phyloP scores from a whole-genome alignment of 2,113 vertebrate species.

The human region DNA sequence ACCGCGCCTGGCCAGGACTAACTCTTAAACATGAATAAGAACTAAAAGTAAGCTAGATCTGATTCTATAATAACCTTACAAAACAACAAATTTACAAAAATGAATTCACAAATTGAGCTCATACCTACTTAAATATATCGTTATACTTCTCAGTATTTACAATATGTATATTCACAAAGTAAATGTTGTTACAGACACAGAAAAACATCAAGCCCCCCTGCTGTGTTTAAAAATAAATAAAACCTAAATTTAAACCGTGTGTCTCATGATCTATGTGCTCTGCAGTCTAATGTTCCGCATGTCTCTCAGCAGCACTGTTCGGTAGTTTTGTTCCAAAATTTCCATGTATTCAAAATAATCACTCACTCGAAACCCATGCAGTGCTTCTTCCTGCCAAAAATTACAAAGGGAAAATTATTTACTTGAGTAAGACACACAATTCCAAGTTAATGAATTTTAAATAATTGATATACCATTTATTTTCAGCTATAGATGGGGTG shows the following conservation, averaged over 20 bases:
- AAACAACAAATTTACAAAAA: slow-evolving; percentile 59
- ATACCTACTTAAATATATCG: slow-evolving; percentile 42
- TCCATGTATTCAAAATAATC: slow-evolving; percentile 94
- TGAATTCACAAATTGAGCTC: slow-evolving; percentile 27
- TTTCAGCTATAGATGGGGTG: background rate
- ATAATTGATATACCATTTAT: slow-evolving; percentile 23
- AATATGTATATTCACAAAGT: slow-evolving; percentile 53
- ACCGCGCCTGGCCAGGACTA: rapidly evolving
- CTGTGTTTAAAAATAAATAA: slow-evolving; percentile 67
- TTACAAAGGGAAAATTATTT: slow-evolving; percentile 54
- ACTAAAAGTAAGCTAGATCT: background rate
- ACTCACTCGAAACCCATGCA: slow-evolving; percentile 91
- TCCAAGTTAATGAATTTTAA: slow-evolving; percentile 36
- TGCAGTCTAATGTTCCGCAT: slow-evolving; percentile 87
- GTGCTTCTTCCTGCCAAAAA: slow-evolving; percentile 92
- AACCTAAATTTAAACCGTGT: slow-evolving; percentile 36
- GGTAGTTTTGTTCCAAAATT: slow-evolving; percentile 89
- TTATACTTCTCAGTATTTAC: slow-evolving; percentile 19
- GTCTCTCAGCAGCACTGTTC: slow-evolving; percentile 88
- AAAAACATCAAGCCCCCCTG: slow-evolving; percentile 13
- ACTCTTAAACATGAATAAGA: slow-evolving; percentile 36
- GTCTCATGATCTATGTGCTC: slow-evolving; percentile 67
- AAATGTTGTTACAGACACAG: background rate
- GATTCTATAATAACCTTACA: slow-evolving; percentile 51
- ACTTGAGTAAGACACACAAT: background rate